Evolutionary conservation across 2,797 vertebrate genomes (phyloP), one percentile per base, ranked within the genome.

Genomic region (Eidolon dupreanum): DNA sequence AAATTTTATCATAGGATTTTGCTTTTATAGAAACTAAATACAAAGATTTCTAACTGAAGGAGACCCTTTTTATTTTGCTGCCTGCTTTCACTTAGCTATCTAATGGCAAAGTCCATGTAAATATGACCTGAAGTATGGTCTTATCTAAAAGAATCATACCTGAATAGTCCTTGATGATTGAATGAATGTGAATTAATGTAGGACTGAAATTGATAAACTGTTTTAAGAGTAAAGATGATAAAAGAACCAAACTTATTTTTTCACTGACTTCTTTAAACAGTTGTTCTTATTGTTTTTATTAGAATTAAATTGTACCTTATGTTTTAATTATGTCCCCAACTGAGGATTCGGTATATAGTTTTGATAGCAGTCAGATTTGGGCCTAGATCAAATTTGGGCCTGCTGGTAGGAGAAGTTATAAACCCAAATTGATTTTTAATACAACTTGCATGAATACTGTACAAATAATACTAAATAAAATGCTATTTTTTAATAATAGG

Each of bases 1-100:
- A 7, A 31, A 46, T 94, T 94, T 92, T 95, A 81, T 88, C 51
- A 46, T 9, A 90, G 31, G 63, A 92, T 90, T 93, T 93, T 94
- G 28, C 20, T 46, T 85, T 90, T 66, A 59, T 53, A 55, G 91
- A 84, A 66, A 20, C 15, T 61, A 36, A 68, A 49, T 84, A n/a
- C 22, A 85, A 91, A 85, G 46, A 55, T 61, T 49, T 75, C 33
- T 87, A 71, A 46, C 55, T 92, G 53, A 93, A 88, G 55, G 31
- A 83, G 73, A 65, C 4, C 33, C 28, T 90, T 77, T 92, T 90
- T 85, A 59, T 91, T 85, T 93, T 82, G 38, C 36, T 94, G 19
- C 28, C 63, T 33, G 70, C 20, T 93, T 94, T 66, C 17, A 51
- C 24, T 81, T 78, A 66, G 61, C 43, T 63, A 16, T 83, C 24